Base-by-base conservation (phyloP, 1,140 invertebrate species). In the Solen grandis region DNA sequence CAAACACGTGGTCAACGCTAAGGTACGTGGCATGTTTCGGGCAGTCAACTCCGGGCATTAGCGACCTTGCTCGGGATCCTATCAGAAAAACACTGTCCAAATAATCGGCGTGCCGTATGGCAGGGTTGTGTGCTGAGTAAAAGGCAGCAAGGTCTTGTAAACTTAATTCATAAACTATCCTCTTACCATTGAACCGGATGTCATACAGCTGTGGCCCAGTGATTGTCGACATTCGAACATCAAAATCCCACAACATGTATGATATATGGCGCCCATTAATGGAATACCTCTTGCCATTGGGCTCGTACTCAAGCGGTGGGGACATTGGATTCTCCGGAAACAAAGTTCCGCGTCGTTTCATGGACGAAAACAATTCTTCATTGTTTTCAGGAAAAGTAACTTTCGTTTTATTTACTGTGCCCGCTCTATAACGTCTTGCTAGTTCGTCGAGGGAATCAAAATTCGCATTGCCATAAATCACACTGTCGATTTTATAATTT, bases 221-320 rank as follows among this genome's bases (percentile, higher is more conserved):
- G 25, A 84, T 65, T 22, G 79, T 66, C 2, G 84, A 85, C 83
- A 89, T 86, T 60, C 87, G 69, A 75, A 87, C 85, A 55, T 89
- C 73, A 68, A 91, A 91, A 5, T 84, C 62, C 90, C 90, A 91
- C 14, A 77, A 75, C 82, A 88, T 79, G 55, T 89, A 90, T 54
- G 83, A 70, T 1, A 90, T 81, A 25, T 86, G 78, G 0, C 75
- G 68, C 14, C 85, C 83, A 13, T 83, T 72, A 1, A 90, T 65
- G 13, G 59, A 82, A 81, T 88, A 90, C 35, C 89, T 60, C 66
- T 86, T 86, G 10, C 89, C 89, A 46, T 89, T 86, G n/a, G 88
- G 89, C 54, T 88, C 86, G 41, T 82, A 69, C 27, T 77, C 78
- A n/a, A 38, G 46, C 0, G 85, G 85, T 41, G 79, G 80, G 27